phyloP scores from a whole-genome alignment of 1,140 invertebrate species.

The Holotrichia oblita region DNA sequence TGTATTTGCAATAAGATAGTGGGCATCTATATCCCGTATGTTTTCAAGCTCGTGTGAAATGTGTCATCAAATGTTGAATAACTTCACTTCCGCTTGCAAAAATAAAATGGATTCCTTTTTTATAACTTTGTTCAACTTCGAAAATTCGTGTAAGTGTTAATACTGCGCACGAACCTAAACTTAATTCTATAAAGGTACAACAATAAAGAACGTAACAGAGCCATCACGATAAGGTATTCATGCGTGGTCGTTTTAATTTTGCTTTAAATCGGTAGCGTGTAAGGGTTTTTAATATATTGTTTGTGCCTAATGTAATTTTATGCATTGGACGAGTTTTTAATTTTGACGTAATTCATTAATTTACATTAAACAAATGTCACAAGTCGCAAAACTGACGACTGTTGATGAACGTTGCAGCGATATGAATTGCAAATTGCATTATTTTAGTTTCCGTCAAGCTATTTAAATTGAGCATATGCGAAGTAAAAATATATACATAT shows the following conservation, averaged over 20 bases:
- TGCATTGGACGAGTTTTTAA: not conserved
- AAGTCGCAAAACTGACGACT: not conserved
- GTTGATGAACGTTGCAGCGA: not conserved
- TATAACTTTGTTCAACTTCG: too few species aligned
- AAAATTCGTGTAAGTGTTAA: too few species aligned
- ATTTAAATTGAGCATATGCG: not conserved
- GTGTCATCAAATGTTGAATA: too few species aligned
- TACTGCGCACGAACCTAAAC: too few species aligned
- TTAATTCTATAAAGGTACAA: too few species aligned
- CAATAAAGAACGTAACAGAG: too few species aligned
- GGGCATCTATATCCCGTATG: too few species aligned
- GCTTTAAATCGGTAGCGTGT: not conserved
- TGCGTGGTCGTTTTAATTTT: not conserved
- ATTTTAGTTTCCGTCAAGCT: not conserved
- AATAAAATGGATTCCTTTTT: too few species aligned
- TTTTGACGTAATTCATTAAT: not conserved
- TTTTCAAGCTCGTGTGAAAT: too few species aligned
- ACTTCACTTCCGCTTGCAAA: too few species aligned
- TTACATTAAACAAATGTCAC: slow-evolving; percentile 10
- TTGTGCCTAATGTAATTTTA: not conserved
- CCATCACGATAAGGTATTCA: too few species aligned
- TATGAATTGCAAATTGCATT: slow-evolving; percentile 18
- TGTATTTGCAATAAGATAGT: too few species aligned
- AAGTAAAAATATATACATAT: not conserved
- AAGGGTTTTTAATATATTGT: not conserved